These are phyloP conservation scores for Chloroclystis v-ata DNA, from an alignment of 2,888 invertebrate genomes.

Conservation along the genomic window DNA sequence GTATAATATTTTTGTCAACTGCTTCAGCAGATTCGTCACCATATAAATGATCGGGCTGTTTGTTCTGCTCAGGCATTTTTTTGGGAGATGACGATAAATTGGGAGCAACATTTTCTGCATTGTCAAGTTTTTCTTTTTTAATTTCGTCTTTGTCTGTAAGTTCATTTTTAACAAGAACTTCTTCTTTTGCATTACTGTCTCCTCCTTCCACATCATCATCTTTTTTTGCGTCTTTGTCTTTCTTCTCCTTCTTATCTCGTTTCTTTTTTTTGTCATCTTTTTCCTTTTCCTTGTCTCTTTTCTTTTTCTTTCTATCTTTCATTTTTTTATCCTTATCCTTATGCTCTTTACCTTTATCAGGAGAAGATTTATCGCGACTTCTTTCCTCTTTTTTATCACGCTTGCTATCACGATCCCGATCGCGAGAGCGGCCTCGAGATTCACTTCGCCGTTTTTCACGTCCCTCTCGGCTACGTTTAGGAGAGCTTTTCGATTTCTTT, in stretches of 20 bases:
- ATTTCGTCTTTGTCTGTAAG: neutral
- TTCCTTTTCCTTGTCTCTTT: constrained; percentile 74
- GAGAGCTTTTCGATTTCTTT: constrained; percentile 56
- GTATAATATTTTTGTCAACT: constrained; percentile 77
- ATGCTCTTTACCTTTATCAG: constrained; percentile 72
- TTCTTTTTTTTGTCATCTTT: constrained; percentile 66
- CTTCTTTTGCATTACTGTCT: constrained; percentile 28
- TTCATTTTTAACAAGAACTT: constrained; percentile 23
- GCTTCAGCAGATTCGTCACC: constrained; percentile 75
- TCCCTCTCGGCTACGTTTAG: constrained; percentile 59
- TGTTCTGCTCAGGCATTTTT: constrained; percentile 31
- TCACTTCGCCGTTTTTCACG: constrained; percentile 69
- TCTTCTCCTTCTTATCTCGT: constrained; percentile 73
- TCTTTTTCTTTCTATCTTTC: constrained; percentile 73
- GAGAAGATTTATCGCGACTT: constrained; percentile 58
- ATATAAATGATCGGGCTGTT: constrained; percentile 64
- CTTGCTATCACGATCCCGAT: constrained; percentile 74
- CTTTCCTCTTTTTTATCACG: constrained; percentile 76
- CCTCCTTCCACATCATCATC: constrained; percentile 43
- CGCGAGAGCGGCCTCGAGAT: constrained; percentile 67
- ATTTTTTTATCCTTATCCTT: constrained; percentile 79
- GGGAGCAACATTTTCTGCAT: constrained; percentile 31
- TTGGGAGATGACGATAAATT: constrained; percentile 27
- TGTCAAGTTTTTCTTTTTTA: constrained; percentile 23
- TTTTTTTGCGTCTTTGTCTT: constrained; percentile 67